These are phyloP conservation scores for Mus spretus DNA, from an alignment of 2,797 vertebrate species.

Conservation along the genomic window DNA sequence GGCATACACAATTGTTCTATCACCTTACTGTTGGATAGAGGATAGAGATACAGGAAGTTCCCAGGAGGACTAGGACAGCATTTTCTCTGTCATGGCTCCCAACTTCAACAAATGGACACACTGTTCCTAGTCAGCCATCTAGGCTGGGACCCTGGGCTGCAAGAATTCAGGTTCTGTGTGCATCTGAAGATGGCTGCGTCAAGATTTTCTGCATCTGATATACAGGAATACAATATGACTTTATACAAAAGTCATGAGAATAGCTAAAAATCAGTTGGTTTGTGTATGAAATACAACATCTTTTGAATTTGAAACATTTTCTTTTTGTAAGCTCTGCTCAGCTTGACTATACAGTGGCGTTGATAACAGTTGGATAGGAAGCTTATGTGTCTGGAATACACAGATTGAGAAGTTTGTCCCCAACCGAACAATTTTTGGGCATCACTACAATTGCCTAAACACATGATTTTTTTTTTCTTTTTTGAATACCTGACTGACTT, in stretches of 20 bases:
- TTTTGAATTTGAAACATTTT: not conserved
- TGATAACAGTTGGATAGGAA: not conserved
- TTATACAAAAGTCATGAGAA: not conserved
- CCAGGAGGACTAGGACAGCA: accelerated
- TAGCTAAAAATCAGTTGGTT: not conserved
- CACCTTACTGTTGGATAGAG: accelerated
- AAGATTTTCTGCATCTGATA: not conserved
- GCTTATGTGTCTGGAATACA: not conserved
- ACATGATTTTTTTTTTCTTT: too few relatives aligned
- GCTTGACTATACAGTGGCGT: not conserved
- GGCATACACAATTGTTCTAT: not conserved
- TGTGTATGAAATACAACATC: not conserved
- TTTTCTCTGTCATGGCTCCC: not conserved
- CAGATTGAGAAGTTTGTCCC: not conserved
- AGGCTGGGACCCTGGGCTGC: not conserved
- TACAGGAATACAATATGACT: not conserved
- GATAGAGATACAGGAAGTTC: too few relatives aligned
- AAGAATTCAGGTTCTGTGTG: not conserved
- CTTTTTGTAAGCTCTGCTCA: not conserved
- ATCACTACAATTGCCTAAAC: too few relatives aligned
- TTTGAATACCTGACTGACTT: not conserved
- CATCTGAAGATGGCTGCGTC: not conserved
- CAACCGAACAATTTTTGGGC: accelerated
- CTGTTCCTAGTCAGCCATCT: not conserved
- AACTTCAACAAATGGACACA: not conserved